Conservation (phyloP, 2,888 invertebrate genomes). For the Andricus quercusramuli region DNA sequence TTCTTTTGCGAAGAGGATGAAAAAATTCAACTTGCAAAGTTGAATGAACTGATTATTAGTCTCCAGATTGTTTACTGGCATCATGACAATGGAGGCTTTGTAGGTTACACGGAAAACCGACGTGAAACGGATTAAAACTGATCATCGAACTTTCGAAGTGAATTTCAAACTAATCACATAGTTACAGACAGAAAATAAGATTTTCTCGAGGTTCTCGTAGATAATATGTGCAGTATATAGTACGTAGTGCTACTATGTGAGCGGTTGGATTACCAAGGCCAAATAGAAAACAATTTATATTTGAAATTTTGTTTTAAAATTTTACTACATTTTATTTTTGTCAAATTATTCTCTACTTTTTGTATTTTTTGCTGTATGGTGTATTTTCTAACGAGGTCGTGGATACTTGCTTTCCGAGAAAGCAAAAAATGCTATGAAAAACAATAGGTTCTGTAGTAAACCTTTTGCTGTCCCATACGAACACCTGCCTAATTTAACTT, state of each 20-base stretch:
- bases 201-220: conserved; percentile 1
- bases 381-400: neutral
- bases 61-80: neutral
- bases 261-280: neutral
- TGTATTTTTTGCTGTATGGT: neutral
- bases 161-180: conserved; percentile 53
- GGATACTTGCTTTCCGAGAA: neutral
- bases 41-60: neutral
- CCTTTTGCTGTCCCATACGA: conserved; percentile 27
- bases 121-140: conserved; percentile 55
- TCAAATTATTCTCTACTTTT: neutral
- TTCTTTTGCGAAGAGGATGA: neutral
- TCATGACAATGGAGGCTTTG: neutral
- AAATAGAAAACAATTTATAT: neutral
- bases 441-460: conserved; percentile 14
- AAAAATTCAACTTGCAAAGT: neutral
- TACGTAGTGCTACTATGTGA: neutral
- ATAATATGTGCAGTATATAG: neutral
- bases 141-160: conserved; percentile 60
- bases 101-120: neutral
- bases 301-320: neutral
- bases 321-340: neutral
- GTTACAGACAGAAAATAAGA: neutral
- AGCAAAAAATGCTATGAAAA: conserved; percentile 17
- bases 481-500: conserved; percentile 15